A percentile compares a stretch with the other conserved stretches of the same genome.
phyloP scores from a whole-genome alignment of 2,797 vertebrate genomes.

The Podarcis siculus region DNA sequence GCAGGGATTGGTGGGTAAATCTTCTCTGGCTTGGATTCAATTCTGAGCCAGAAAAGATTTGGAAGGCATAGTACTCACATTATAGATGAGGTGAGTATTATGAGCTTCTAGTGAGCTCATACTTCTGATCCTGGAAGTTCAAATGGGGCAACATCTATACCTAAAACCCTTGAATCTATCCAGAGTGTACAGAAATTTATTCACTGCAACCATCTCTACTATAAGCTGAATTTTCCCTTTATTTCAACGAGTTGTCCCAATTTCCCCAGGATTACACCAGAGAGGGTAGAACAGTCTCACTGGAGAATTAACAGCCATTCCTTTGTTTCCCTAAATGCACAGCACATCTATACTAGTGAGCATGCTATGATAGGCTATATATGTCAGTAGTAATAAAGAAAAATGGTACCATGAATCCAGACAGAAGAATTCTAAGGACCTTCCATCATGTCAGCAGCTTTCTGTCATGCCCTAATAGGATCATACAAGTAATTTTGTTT shows the following conservation, averaged over 20 bases:
- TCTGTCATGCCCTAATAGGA: conserved; percentile 71
- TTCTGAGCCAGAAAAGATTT: neutral
- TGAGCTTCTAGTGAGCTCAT: neutral
- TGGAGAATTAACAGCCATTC: conserved; percentile 49
- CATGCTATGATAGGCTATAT: conserved; percentile 57
- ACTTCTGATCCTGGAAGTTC: neutral
- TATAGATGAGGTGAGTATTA: neutral
- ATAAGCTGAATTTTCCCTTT: neutral
- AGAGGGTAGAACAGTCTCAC: neutral
- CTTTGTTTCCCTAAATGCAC: conserved; percentile 36
- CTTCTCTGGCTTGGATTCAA: neutral
- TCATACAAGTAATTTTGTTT: conserved; percentile 74
- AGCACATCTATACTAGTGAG: neutral
- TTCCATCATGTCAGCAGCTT: conserved; percentile 71
- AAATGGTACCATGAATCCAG: conserved; percentile 48
- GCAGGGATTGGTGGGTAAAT: neutral
- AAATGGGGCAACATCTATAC: neutral
- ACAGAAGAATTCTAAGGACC: conserved; percentile 58
- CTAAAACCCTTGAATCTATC: neutral
- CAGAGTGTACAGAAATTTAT: neutral
- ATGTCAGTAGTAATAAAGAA: conserved; percentile 66
- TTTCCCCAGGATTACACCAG: neutral
- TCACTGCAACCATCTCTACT: neutral
- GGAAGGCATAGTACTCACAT: neutral
- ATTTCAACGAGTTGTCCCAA: neutral